Evolutionary conservation across 2,888 invertebrate species (phyloP).

Genomic region (Caprella mutica): DNA sequence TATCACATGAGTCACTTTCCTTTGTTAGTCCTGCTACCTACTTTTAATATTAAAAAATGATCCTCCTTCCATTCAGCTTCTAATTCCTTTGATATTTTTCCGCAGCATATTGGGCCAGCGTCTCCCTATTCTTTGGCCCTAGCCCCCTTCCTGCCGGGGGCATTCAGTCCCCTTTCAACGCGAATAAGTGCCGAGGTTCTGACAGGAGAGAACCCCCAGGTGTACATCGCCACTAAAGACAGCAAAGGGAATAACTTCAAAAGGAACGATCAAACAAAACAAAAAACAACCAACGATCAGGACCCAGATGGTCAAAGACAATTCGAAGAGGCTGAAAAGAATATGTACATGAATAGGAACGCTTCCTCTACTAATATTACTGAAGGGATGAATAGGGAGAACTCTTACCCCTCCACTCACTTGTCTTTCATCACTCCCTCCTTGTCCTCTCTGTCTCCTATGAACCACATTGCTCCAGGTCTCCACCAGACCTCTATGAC

Average conservation of each 20-base stretch:
- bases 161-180: slow-evolving; percentile 1
- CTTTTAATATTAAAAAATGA: too few species aligned
- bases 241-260: too few species aligned
- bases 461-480: slow-evolving; percentile 7
- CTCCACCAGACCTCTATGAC: slow-evolving; percentile 10
- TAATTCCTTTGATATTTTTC: too few species aligned
- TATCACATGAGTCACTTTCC: too few species aligned
- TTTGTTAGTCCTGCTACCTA: too few species aligned
- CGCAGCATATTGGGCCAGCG: slow-evolving; percentile 2
- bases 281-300: too few species aligned
- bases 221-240: slow-evolving; percentile 4
- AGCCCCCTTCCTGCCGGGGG: neutral
- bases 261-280: too few species aligned
- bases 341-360: too few species aligned
- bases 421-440: neutral
- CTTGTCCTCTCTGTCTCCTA: neutral
- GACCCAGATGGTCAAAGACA: too few species aligned
- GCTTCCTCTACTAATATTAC: too few species aligned
- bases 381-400: neutral
- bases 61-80: too few species aligned
- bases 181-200: slow-evolving; percentile 7
- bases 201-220: neutral
- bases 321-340: too few species aligned
- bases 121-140: slow-evolving; percentile 5
- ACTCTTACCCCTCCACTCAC: neutral